Evolutionary conservation across 2,113 vertebrate species (phyloP).

Genomic region (Garra rufa): DNA sequence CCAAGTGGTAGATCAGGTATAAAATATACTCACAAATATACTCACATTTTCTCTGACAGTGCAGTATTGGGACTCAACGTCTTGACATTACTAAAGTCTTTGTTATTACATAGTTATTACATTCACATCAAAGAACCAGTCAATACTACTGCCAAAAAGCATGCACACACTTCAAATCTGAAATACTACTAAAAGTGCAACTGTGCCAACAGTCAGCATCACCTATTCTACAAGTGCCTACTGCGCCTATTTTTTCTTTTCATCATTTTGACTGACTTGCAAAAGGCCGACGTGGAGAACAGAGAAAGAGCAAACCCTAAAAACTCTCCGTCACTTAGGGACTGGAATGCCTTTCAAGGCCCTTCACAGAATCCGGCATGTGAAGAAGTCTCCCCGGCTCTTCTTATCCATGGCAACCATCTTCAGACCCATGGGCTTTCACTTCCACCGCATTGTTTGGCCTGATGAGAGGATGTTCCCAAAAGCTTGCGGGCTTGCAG

Average conservation of each 20-base stretch:
- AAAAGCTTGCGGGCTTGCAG: background rate
- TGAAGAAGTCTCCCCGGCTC: slow-evolving; percentile 6
- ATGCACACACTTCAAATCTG: background rate
- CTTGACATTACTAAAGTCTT: background rate
- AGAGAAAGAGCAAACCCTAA: slow-evolving; percentile 29
- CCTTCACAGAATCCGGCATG: slow-evolving; percentile 7
- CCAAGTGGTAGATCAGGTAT: background rate
- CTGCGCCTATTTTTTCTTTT: background rate
- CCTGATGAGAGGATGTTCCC: slow-evolving; percentile 43
- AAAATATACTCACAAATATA: background rate
- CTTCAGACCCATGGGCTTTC: slow-evolving; percentile 15
- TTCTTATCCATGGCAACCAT: slow-evolving; percentile 45
- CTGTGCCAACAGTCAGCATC: background rate
- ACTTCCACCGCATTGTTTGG: slow-evolving; percentile 36
- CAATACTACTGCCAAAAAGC: background rate
- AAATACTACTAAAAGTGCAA: background rate
- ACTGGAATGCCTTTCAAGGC: slow-evolving; percentile 27
- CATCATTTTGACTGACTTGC: background rate
- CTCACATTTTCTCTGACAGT: background rate
- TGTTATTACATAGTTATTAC: background rate
- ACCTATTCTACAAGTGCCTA: background rate
- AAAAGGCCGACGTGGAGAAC: background rate
- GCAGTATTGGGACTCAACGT: background rate
- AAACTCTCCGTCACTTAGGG: slow-evolving; percentile 10
- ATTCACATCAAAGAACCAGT: background rate